Conservation (phyloP, 2,113 vertebrate species). For the Atlantisia rogersi region DNA sequence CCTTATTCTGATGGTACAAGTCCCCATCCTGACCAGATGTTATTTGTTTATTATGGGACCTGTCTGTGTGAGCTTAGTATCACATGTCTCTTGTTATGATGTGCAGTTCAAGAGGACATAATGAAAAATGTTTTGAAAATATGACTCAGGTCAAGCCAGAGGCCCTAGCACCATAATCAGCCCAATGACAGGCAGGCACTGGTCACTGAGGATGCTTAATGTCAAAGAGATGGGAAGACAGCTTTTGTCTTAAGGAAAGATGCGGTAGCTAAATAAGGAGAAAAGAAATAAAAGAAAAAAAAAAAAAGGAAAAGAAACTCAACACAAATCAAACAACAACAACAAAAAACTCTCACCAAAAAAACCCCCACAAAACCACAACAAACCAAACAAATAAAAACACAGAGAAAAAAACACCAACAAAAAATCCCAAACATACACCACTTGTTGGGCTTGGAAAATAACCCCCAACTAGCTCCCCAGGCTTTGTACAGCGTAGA, state of each 20-base stretch:
- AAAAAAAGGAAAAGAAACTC: rapidly evolving
- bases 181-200: neutral
- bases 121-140: neutral
- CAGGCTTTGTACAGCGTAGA: neutral
- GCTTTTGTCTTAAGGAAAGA: neutral
- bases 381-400: neutral
- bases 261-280: neutral
- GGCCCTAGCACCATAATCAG: neutral
- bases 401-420: too few relatives aligned
- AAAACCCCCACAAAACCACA: neutral
- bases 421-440: neutral
- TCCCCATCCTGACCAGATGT: neutral
- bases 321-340: too few relatives aligned
- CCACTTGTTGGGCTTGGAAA: neutral
- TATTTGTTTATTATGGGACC: neutral
- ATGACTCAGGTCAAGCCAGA: neutral
- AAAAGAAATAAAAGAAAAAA: too few relatives aligned
- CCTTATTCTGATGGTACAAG: neutral
- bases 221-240: neutral
- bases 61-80: neutral
- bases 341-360: too few relatives aligned
- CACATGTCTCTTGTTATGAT: rapidly evolving
- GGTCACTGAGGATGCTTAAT: neutral
- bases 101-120: neutral
- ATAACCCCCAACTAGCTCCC: neutral